phyloP scores from a whole-genome alignment of 2,888 invertebrate genomes.

The Diloba caeruleocephala region DNA sequence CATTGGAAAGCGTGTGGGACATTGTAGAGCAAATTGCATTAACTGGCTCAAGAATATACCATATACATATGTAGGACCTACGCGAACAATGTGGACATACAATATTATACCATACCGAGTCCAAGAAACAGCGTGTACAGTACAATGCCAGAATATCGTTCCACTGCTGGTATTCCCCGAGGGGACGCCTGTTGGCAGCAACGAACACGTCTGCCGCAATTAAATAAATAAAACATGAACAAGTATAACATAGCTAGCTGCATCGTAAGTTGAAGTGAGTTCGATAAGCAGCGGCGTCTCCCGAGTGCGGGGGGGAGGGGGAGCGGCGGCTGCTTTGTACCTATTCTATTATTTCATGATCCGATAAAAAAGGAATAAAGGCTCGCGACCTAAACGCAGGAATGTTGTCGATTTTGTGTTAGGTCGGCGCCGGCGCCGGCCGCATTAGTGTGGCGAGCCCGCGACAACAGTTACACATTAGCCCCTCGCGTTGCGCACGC shows the following conservation, averaged over 20 bases:
- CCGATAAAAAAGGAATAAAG: slow-evolving; percentile 85
- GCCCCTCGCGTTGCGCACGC: slow-evolving; percentile 65
- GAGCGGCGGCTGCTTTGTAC: slow-evolving; percentile 78
- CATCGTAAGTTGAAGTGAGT: slow-evolving; percentile 49
- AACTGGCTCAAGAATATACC: too few relatives aligned
- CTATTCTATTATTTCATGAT: slow-evolving; percentile 83
- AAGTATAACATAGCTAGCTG: slow-evolving; percentile 40
- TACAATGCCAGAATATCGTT: slow-evolving; percentile 1
- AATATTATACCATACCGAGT: too few relatives aligned
- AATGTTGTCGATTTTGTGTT: slow-evolving; percentile 83
- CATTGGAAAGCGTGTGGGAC: too few relatives aligned
- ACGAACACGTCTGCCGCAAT: slow-evolving; percentile 31
- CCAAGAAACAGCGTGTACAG: too few relatives aligned
- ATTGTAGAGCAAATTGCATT: too few relatives aligned
- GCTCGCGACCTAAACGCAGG: slow-evolving; percentile 81
- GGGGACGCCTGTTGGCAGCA: too few relatives aligned
- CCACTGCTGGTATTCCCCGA: too few relatives aligned
- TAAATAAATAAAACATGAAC: slow-evolving; percentile 52
- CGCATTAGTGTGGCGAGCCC: slow-evolving; percentile 77
- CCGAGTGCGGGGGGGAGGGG: slow-evolving; percentile 13
- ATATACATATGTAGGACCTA: too few relatives aligned
- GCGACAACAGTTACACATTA: slow-evolving; percentile 82
- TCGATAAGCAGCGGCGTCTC: slow-evolving; percentile 39
- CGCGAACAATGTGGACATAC: too few relatives aligned
- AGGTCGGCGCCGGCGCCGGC: slow-evolving; percentile 88